Conservation (phyloP, 1,140 invertebrate species). For the Triops cancriformis region DNA sequence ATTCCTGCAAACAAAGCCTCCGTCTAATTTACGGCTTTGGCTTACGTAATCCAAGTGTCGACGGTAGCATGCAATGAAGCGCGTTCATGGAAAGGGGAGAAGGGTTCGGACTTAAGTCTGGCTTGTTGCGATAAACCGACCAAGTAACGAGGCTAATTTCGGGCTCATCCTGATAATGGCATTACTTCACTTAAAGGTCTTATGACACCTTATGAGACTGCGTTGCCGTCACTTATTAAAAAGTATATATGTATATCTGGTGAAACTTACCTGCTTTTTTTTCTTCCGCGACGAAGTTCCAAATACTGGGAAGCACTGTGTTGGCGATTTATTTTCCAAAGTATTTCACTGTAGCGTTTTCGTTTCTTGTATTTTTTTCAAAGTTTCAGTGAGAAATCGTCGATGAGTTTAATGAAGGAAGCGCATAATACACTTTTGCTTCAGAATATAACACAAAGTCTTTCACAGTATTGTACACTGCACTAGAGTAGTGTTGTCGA, state of each 20-base stretch:
- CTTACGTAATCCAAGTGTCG: slow-evolving; percentile 5
- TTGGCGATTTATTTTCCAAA: not conserved
- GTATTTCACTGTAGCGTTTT: not conserved
- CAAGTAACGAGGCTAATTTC: not conserved
- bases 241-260: not conserved
- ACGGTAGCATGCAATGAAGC: not conserved
- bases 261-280: not conserved
- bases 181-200: too few species aligned
- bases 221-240: not conserved
- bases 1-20: not conserved
- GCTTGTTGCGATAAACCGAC: not conserved
- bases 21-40: not conserved
- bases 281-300: not conserved
- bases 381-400: not conserved
- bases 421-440: not conserved
- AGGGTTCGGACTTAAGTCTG: not conserved
- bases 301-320: not conserved
- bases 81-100: not conserved
- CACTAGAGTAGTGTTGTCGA: not conserved
- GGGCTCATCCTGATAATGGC: not conserved
- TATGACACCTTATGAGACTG: too few species aligned
- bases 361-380: not conserved
- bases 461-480: slow-evolving; percentile 1
- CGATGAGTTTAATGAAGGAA: not conserved
- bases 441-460: not conserved